Base-by-base conservation (phyloP, 2,888 invertebrate species). In the Smittia sp. region DNA sequence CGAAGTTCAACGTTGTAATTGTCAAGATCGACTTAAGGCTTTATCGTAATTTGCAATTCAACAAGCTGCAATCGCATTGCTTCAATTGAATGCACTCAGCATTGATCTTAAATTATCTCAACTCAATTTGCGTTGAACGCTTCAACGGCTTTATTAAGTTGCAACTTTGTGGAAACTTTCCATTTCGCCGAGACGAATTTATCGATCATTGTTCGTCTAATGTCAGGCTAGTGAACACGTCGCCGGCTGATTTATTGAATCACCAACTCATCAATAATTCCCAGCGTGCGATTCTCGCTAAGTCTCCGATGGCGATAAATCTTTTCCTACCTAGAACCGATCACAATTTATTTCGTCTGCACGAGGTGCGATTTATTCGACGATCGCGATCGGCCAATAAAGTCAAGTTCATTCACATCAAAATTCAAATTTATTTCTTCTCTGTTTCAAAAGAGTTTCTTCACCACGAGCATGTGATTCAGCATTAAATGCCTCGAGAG, bases 331-430 rank as follows among this genome's bases (percentile, higher is more conserved):
- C n/a, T 15, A 46, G 46, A 46, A 46, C 2, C 2, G 32, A 46
- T n/a, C 2, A 46, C 15, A 46, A 13, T 46, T 2, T 46, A 2
- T 46, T 11, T 2, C 6, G 46, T 13, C 46, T 46, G 39, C n/a
- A 39, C 46, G 11, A 46, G 2, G 32, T 32, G 32, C 9, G 46
- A 46, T 58, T 58, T 58, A 58, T 58, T 58, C 18, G 20, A 3
- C 7, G n/a, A 18, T 58, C 58, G 15, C 15, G 11, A 46, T n/a
- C 6, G 15, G 11, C 46, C 11, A 46, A n/a, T 58, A 7, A 58
- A 58, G 58, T 22, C 18, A 58, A 58, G 58, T 58, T 58, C 58
- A 58, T 58, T 58, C 58, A 58, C 58, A 58, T 58, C 22, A n/a
- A 7, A 22, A 58, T 22, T 58, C 58, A 58, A 20, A 9, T 58